Evolutionary conservation across 2,888 invertebrate species (phyloP), one percentile per base, ranked within the genome.

Genomic region (Lasius fuliginosus): DNA sequence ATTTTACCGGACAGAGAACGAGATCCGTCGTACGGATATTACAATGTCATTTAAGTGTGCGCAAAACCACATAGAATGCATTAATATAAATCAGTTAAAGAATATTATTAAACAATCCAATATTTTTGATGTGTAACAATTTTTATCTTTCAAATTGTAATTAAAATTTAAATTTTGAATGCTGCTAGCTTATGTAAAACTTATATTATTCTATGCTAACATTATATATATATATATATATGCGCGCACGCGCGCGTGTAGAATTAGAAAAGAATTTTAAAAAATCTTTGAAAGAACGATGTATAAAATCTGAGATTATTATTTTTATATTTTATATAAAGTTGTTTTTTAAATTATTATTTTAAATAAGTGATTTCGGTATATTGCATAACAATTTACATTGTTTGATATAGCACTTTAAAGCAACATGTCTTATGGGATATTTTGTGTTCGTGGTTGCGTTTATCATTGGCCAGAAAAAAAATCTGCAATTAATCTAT

Each of bases 401-500:
- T n/a, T 53, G 5, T 46, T 64, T 46, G 62, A 33, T 42, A 23
- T 33, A 64, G 36, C 6, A 3, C 4, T 65, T 64, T 33, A 49
- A 40, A 75, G 40, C 58, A 30, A 23, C 36, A n/a, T 42, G 12
- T n/a, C 3, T 33, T 46, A 18, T 18, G 33, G 23, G n/a, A 42
- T 1, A 33, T 64, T 46, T 36, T 49, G 8, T 36, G 65, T 8
- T 3, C n/a, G 5, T 2, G 30, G 36, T 42, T 27, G 65, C 65
- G 8, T 76, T 67, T 76, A 36, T 53, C 5, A 9, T 27, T 75
- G 36, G 27, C 42, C 27, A 53, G 27, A 6, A 49, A 75, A 33
- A 58, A 64, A 71, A 69, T 30, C 18, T 23, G 36, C 46, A 81
- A 27, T 27, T 27, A n/a, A 69, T 79, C 36, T 18, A 60, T 27